These are phyloP conservation scores for Drosophila melanogaster DNA, from an alignment of 1,140 invertebrate species.

Conservation along the genomic window Release_6_plus_ISO1_MT NC_004354.4:6204001-6204500, in stretches of 20 bases:
- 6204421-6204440: conserved; percentile 64
- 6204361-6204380: conserved; percentile 73
- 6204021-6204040: conserved; percentile 27
- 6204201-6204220: background rate
- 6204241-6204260: conserved; percentile 80
- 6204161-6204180: conserved; percentile 13
- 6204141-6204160: conserved; percentile 53
- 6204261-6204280: conserved; percentile 80
- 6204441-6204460: conserved; percentile 3
- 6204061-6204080: conserved; percentile 23
- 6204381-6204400: conserved; percentile 79
- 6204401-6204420: conserved; percentile 81
- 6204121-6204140: conserved; percentile 18
- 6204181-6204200: background rate
- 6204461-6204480: conserved; percentile 8
- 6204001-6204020: conserved; percentile 7
- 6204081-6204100: conserved; percentile 41
- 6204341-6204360: conserved; percentile 27
- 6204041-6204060: conserved; percentile 41
- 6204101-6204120: background rate
- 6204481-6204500: conserved; percentile 16
- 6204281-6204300: conserved; percentile 79
- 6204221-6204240: conserved; percentile 69
- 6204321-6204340: conserved; percentile 16
- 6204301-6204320: conserved; percentile 49